A percentile compares a stretch with the other conserved stretches of the same genome.
These are phyloP conservation scores for Hemibagrus wyckioides DNA, from an alignment of 2,113 vertebrate species.

Conservation along the genomic window DNA sequence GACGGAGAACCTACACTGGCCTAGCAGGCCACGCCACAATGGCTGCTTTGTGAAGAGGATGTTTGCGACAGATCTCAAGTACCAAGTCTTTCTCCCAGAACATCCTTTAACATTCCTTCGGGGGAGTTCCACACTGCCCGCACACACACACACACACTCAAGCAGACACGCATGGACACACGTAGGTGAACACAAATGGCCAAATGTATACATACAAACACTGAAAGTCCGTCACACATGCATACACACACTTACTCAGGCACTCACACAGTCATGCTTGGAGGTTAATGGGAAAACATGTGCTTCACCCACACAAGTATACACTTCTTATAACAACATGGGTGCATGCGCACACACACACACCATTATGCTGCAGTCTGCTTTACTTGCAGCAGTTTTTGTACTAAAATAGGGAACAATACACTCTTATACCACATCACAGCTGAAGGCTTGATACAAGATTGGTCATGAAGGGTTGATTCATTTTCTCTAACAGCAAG, in stretches of 20 bases:
- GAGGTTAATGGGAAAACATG: conserved; percentile 36
- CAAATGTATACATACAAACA: conserved; percentile 43
- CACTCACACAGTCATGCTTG: conserved; percentile 39
- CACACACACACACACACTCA: conserved; percentile 27
- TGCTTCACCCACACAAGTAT: conserved; percentile 30
- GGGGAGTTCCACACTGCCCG: conserved; percentile 28
- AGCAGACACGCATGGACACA: conserved; percentile 36
- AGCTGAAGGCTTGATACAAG: not conserved
- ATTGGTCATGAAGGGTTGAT: not conserved
- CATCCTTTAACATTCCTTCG: conserved; percentile 46
- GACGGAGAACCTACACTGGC: conserved; percentile 67
- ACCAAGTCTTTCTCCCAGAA: conserved; percentile 41
- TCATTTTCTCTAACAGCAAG: not conserved
- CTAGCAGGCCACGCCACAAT: conserved; percentile 60
- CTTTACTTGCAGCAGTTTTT: conserved; percentile 36
- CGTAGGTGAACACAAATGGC: conserved; percentile 44
- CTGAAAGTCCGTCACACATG: conserved; percentile 36
- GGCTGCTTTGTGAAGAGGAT: conserved; percentile 60
- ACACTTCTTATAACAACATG: not conserved
- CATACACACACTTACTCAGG: conserved; percentile 43
- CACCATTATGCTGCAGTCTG: conserved; percentile 25
- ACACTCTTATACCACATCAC: conserved; percentile 27
- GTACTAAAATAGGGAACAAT: conserved; percentile 22
- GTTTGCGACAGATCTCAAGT: conserved; percentile 65
- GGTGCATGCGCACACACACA: conserved; percentile 11